Percentiles rank a stretch among this genome's conserved stretches.
These are phyloP conservation scores for Moxostoma hubbsi DNA, from an alignment of 2,797 vertebrate species.

Conservation along the genomic window DNA sequence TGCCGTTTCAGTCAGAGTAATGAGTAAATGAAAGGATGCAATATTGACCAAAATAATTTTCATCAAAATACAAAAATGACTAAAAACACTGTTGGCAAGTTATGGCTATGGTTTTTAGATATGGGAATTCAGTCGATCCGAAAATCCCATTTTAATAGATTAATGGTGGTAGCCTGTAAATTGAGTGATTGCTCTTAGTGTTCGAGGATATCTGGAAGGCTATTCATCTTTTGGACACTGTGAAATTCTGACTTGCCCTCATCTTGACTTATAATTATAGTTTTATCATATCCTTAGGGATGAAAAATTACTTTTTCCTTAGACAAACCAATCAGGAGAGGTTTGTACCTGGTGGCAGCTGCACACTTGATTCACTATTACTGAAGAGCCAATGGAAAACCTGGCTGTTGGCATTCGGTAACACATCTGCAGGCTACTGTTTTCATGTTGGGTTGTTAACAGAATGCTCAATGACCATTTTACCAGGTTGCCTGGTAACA, in stretches of 20 bases:
- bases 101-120: constrained; percentile 16
- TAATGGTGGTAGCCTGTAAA: not conserved
- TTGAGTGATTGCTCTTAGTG: not conserved
- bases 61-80: too few species aligned
- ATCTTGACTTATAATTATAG: constrained; percentile 49
- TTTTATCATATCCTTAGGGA: constrained; percentile 31
- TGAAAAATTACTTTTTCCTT: constrained; percentile 49
- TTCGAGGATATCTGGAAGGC: not conserved
- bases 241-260: constrained; percentile 32
- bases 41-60: too few species aligned
- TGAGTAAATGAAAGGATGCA: too few species aligned
- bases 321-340: constrained; percentile 28
- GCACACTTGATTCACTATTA: constrained; percentile 44
- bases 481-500: constrained; percentile 57
- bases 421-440: constrained; percentile 37
- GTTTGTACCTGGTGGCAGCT: constrained; percentile 24
- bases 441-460: constrained; percentile 42
- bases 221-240: constrained; percentile 34
- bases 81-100: not conserved
- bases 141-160: constrained; percentile 26
- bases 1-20: too few species aligned
- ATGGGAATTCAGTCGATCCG: constrained; percentile 1
- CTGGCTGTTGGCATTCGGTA: constrained; percentile 37
- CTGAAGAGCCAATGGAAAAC: constrained; percentile 23
- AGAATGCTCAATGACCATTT: constrained; percentile 53